A percentile compares a stretch with the other conserved stretches of the same genome.
phyloP scores from a whole-genome alignment of 2,113 vertebrate species.

The Falco punctatus region DNA sequence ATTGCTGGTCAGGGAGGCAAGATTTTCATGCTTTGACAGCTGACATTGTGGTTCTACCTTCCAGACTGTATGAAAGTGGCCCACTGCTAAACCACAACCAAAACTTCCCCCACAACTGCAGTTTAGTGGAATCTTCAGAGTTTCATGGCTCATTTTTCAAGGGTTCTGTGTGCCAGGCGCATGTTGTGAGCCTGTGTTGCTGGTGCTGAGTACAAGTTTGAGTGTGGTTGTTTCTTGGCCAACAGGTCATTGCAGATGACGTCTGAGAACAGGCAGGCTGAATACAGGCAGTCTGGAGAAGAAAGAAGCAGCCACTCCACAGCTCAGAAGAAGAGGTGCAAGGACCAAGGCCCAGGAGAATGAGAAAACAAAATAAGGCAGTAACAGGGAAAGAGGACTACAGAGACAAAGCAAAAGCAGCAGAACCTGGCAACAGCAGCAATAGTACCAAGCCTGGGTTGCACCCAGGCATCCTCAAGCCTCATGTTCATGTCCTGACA shows the following conservation, averaged over 20 bases:
- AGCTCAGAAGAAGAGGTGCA: background rate
- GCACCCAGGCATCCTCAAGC: background rate
- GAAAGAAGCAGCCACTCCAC: background rate
- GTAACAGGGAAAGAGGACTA: background rate
- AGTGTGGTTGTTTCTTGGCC: background rate
- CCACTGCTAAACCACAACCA: background rate
- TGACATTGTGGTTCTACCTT: background rate
- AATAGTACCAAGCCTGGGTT: background rate
- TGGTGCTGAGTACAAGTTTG: background rate
- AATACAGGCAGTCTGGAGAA: background rate
- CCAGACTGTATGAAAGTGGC: background rate
- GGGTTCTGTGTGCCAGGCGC: background rate
- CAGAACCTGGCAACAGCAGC: background rate
- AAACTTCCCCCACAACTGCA: background rate
- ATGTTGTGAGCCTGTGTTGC: background rate
- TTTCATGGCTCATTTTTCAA: background rate
- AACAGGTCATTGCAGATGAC: background rate
- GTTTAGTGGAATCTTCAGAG: background rate
- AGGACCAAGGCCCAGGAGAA: background rate
- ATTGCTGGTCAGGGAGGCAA: background rate
- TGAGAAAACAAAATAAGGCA: background rate
- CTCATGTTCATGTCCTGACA: background rate
- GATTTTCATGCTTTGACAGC: background rate
- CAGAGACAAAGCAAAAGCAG: background rate
- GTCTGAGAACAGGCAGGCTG: background rate